phyloP scores from a whole-genome alignment of 2,888 invertebrate genomes.

The Lasioglossum leucozonium region DNA sequence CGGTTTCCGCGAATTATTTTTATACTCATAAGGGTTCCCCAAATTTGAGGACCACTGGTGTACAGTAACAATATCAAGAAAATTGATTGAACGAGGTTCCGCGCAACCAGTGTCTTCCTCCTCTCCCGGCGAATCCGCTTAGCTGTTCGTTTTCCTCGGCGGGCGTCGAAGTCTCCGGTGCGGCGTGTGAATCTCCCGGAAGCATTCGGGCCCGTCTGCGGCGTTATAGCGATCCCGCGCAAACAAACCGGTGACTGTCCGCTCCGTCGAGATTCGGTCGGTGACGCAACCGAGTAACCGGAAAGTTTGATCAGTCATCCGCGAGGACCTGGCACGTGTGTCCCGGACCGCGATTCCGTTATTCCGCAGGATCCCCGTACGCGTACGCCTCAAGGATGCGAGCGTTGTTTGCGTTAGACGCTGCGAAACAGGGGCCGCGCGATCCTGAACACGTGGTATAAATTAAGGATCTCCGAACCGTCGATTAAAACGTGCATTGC shows the following conservation, averaged over 20 bases:
- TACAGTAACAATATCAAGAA: background rate
- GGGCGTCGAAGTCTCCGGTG: background rate
- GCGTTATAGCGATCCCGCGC: background rate
- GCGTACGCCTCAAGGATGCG: slow-evolving; percentile 67
- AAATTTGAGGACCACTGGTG: no score
- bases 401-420: slow-evolving; percentile 26
- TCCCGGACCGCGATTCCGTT: slow-evolving; percentile 63
- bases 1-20: no score
- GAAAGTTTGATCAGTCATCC: background rate
- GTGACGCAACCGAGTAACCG: slow-evolving; percentile 13
- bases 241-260: background rate
- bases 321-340: slow-evolving; percentile 50
- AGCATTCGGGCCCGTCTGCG: background rate
- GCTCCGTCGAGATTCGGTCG: background rate
- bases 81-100: background rate
- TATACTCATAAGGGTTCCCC: no score
- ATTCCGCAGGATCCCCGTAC: slow-evolving; percentile 58
- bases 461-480: background rate
- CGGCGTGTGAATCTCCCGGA: background rate
- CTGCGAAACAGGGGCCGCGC: slow-evolving; percentile 39
- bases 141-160: background rate
- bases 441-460: background rate
- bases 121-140: background rate
- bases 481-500: no score
- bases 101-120: background rate